phyloP scores from a whole-genome alignment of 2,113 vertebrate genomes.

The Lucifuga dentata region DNA sequence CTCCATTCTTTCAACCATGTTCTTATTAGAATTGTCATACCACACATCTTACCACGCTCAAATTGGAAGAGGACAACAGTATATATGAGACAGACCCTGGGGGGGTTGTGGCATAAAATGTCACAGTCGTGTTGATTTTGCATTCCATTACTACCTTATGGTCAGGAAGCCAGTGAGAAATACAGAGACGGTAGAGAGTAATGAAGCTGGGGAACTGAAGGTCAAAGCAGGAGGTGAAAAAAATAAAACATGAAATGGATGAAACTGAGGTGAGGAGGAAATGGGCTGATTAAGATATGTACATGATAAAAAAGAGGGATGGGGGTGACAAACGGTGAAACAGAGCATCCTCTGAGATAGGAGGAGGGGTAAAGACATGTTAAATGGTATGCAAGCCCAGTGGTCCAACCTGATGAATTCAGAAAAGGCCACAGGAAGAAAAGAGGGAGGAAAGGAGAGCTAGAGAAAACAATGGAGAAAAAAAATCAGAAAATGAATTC shows the following conservation, averaged over 20 bases:
- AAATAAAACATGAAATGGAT: slow-evolving; percentile 29
- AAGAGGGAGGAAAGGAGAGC: too few relatives aligned
- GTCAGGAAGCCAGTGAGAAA: slow-evolving; percentile 50
- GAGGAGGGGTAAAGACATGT: slow-evolving; percentile 59
- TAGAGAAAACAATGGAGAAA: slow-evolving; percentile 2
- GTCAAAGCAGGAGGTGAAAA: slow-evolving; percentile 47
- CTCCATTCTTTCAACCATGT: slow-evolving; percentile 64
- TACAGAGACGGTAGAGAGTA: slow-evolving; percentile 43
- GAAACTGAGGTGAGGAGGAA: slow-evolving; percentile 33
- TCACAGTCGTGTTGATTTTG: slow-evolving; percentile 72
- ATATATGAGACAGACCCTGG: slow-evolving; percentile 33
- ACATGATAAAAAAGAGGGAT: slow-evolving; percentile 56
- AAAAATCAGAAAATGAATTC: slow-evolving; percentile 4
- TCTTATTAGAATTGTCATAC: slow-evolving; percentile 68
- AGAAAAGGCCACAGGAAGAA: slow-evolving; percentile 29
- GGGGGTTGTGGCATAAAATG: slow-evolving; percentile 59
- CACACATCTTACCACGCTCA: slow-evolving; percentile 54
- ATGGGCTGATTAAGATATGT: slow-evolving; percentile 63
- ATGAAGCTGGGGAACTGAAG: slow-evolving; percentile 66
- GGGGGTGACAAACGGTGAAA: slow-evolving; percentile 64
- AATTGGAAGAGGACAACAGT: slow-evolving; percentile 38
- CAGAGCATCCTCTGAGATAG: slow-evolving; percentile 53
- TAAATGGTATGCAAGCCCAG: slow-evolving; percentile 60
- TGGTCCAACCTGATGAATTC: slow-evolving; percentile 61
- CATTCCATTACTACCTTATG: slow-evolving; percentile 64